Percentiles rank a stretch among this genome's conserved stretches.
Conservation (phyloP, 2,888 invertebrate genomes). For the Ophion obscuratus region DNA sequence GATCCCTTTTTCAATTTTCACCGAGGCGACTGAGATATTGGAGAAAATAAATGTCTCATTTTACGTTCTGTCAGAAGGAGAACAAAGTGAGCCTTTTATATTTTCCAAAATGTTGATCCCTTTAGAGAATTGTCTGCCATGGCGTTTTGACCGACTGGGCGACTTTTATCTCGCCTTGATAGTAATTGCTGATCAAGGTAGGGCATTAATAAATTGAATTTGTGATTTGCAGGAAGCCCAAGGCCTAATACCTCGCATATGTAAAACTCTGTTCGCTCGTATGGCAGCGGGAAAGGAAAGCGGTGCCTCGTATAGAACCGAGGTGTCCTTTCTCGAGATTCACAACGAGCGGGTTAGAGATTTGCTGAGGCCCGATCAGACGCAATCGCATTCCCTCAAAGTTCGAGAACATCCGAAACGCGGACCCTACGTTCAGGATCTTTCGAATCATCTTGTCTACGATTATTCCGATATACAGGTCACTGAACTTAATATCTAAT, state of each 20-base stretch:
- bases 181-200: no score
- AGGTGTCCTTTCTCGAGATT: slow-evolving; percentile 94
- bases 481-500: slow-evolving; percentile 68
- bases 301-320: slow-evolving; percentile 93
- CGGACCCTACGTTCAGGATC: slow-evolving; percentile 94
- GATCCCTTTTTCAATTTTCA: background rate
- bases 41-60: no score
- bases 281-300: slow-evolving; percentile 93
- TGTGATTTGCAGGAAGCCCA: slow-evolving; percentile 87
- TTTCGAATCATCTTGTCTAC: slow-evolving; percentile 93
- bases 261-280: slow-evolving; percentile 92
- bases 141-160: no score
- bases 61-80: no score
- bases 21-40: background rate
- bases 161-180: no score
- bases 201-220: background rate
- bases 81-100: no score
- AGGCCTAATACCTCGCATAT: slow-evolving; percentile 94
- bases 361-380: slow-evolving; percentile 86
- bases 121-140: no score
- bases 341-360: slow-evolving; percentile 94
- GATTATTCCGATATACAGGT: slow-evolving; percentile 95
- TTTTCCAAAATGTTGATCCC: background rate
- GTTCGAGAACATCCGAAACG: slow-evolving; percentile 92
- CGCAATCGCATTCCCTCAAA: slow-evolving; percentile 89